These are phyloP conservation scores for Sebastes cheni DNA, from an alignment of 2,797 vertebrate species.

Conservation along the genomic window DNA sequence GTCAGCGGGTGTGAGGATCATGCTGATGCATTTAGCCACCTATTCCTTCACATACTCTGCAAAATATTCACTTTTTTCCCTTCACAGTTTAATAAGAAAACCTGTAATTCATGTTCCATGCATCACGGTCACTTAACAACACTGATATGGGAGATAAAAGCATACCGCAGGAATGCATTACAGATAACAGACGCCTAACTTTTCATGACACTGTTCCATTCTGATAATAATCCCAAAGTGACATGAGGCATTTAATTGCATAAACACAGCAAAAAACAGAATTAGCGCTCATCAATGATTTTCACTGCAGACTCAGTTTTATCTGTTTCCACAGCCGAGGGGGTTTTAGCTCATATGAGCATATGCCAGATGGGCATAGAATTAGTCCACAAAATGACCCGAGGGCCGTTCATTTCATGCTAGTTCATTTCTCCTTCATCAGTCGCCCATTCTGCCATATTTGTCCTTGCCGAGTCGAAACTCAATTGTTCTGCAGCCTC, in stretches of 20 bases:
- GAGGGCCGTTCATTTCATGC: constrained; percentile 47
- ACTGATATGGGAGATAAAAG: constrained; percentile 31
- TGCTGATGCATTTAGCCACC: not conserved
- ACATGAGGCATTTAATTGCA: constrained; percentile 46
- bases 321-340: constrained; percentile 57
- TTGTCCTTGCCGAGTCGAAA: constrained; percentile 7
- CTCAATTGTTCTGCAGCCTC: not conserved
- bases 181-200: constrained; percentile 7
- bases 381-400: constrained; percentile 49
- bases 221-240: constrained; percentile 47
- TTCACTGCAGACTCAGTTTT: constrained; percentile 38
- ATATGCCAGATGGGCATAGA: constrained; percentile 61
- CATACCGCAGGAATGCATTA: not conserved
- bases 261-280: constrained; percentile 20
- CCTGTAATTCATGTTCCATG: constrained; percentile 3
- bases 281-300: constrained; percentile 49
- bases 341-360: constrained; percentile 31
- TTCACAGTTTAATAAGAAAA: not conserved
- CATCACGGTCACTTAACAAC: constrained; percentile 19
- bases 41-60: not conserved
- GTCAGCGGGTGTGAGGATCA: constrained; percentile 37
- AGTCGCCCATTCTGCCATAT: constrained; percentile 26
- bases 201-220: constrained; percentile 21
- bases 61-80: not conserved
- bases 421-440: constrained; percentile 43